A percentile compares a stretch with the other conserved stretches of the same genome.
phyloP scores from a whole-genome alignment of 2,113 vertebrate genomes.

The Tachuris rubrigastra region DNA sequence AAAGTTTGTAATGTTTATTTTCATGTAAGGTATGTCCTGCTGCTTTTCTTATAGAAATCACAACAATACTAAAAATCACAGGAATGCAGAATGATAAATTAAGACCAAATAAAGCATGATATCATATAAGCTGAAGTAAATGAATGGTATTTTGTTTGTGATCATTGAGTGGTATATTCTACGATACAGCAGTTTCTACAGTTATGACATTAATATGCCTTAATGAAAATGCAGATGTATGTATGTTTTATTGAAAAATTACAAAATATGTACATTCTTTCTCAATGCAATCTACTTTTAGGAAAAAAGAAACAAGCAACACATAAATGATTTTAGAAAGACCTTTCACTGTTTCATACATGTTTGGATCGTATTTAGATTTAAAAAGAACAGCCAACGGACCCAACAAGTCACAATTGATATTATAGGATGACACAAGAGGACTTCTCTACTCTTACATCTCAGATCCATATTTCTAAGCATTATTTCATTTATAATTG shows the following conservation, averaged over 20 bases:
- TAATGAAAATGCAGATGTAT: too few species aligned
- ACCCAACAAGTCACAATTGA: neutral
- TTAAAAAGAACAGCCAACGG: neutral
- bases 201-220: neutral
- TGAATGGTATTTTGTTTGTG: neutral
- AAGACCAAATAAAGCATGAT: neutral
- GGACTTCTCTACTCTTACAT: neutral
- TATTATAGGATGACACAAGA: neutral
- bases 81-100: neutral
- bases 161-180: neutral
- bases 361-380: neutral
- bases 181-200: neutral
- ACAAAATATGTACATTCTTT: neutral
- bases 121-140: neutral
- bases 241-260: neutral
- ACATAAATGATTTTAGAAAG: neutral
- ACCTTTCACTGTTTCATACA: neutral
- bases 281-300: neutral
- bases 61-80: neutral
- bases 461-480: neutral
- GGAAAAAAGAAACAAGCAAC: neutral
- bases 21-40: neutral
- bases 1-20: neutral
- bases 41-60: neutral
- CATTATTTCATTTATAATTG: neutral